A percentile compares a stretch with the other conserved stretches of the same genome.
phyloP scores from a whole-genome alignment of 2,888 invertebrate genomes.

The Ptychoptera contaminata region DNA sequence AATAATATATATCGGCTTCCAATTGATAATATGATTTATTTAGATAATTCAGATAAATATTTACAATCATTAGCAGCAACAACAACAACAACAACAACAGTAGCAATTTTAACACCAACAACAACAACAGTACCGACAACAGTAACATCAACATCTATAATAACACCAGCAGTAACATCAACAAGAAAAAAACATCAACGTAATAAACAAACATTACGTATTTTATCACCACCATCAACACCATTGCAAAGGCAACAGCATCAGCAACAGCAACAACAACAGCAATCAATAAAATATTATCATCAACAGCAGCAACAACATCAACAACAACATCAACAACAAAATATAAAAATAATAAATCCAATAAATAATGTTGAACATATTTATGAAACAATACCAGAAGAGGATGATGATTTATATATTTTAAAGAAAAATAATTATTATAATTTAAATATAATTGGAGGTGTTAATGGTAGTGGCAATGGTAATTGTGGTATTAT shows the following conservation, averaged over 20 bases:
- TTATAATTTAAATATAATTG: too few species aligned
- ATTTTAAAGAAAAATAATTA: too few species aligned
- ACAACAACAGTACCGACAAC: conserved; percentile 5
- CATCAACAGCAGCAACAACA: conserved; percentile 9
- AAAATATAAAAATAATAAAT: conserved; percentile 15
- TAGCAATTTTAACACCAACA: conserved; percentile 4
- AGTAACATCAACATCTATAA: conserved; percentile 3
- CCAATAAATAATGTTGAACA: conserved; percentile 34
- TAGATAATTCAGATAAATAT: neutral
- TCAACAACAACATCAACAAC: conserved; percentile 18
- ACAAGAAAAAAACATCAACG: conserved; percentile 1
- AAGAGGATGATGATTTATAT: conserved; percentile 33
- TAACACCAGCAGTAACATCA: neutral
- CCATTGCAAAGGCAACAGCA: conserved; percentile 10
- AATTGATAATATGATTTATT: conserved; percentile 5
- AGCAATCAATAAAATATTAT: conserved; percentile 9
- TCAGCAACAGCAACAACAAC: conserved; percentile 16
- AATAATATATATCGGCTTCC: conserved; percentile 7
- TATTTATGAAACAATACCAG: conserved; percentile 49
- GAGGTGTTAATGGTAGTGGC: too few species aligned
- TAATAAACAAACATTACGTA: neutral
- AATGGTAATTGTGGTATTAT: conserved; percentile 3
- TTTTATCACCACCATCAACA: conserved; percentile 2
- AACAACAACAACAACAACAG: conserved; percentile 1
- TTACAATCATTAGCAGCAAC: neutral